A percentile compares a stretch with the other conserved stretches of the same genome.
Evolutionary conservation across 2,888 invertebrate species (phyloP).

Genomic region (Andrena minutula): DNA sequence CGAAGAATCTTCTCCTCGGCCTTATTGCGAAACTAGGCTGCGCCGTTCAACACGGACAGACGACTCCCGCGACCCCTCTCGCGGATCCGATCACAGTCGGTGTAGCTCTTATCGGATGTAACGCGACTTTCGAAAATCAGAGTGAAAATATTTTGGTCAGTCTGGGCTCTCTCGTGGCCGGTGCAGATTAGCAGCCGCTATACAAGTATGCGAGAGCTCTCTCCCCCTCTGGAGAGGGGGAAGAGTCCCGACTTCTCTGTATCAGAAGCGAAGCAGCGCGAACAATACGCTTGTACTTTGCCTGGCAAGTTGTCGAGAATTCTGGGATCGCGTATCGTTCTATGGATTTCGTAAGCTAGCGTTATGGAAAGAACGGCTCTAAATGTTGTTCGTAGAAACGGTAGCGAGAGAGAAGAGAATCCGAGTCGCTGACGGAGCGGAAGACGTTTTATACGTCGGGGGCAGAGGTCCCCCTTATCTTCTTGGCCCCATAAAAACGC

Average conservation of each 20-base stretch:
- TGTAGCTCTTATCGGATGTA: background rate
- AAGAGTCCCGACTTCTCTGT: too few relatives aligned
- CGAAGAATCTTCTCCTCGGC: constrained; percentile 34
- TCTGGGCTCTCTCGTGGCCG: background rate
- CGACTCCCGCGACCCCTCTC: background rate
- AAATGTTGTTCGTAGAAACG: constrained; percentile 41
- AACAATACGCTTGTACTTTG: background rate
- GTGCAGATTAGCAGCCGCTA: background rate
- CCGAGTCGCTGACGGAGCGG: constrained; percentile 71
- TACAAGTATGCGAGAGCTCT: too few relatives aligned
- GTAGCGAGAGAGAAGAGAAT: constrained; percentile 55
- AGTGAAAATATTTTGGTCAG: background rate
- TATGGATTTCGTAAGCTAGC: background rate
- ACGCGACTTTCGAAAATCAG: background rate
- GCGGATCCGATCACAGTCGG: background rate
- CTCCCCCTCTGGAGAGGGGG: too few relatives aligned
- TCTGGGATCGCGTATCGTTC: too few relatives aligned
- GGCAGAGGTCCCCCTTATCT: constrained; percentile 79
- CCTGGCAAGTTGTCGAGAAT: background rate
- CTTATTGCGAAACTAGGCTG: constrained; percentile 38
- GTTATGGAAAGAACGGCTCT: constrained; percentile 23
- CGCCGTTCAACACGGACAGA: background rate
- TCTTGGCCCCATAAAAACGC: constrained; percentile 77
- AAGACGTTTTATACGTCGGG: constrained; percentile 78
- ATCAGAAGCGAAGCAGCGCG: too few relatives aligned